These are phyloP conservation scores for Dolichallabes microphthalmus DNA, from an alignment of 2,113 vertebrate genomes.

Conservation along the genomic window DNA sequence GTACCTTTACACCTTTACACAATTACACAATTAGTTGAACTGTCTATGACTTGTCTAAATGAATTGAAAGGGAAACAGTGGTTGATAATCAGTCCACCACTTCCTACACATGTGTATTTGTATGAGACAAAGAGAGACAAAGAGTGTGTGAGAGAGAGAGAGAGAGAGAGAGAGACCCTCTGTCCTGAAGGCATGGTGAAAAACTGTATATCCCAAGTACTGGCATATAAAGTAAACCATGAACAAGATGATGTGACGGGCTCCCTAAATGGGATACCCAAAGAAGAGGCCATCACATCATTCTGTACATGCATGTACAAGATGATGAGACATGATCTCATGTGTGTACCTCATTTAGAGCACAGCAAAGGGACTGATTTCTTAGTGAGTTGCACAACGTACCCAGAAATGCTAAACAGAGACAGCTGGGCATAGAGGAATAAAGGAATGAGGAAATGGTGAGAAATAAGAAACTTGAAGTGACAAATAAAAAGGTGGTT, in stretches of 20 bases:
- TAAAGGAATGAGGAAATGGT: background rate
- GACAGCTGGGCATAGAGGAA: conserved; percentile 16
- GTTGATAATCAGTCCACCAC: background rate
- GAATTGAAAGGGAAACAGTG: background rate
- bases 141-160: background rate
- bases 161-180: background rate
- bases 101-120: background rate
- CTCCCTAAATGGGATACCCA: too few relatives aligned
- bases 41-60: background rate
- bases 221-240: background rate
- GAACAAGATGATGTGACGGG: too few relatives aligned
- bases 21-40: background rate
- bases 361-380: conserved; percentile 41
- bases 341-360: conserved; percentile 48
- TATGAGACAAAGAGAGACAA: background rate
- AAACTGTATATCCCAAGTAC: background rate
- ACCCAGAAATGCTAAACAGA: conserved; percentile 3
- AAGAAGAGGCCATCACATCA: too few relatives aligned
- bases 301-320: background rate
- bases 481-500: background rate
- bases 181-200: background rate
- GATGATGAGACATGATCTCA: background rate
- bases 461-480: background rate
- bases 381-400: conserved; percentile 48
- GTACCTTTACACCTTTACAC: background rate